Evolutionary conservation across 2,888 invertebrate species (phyloP).

Genomic region (Acronicta psi): DNA sequence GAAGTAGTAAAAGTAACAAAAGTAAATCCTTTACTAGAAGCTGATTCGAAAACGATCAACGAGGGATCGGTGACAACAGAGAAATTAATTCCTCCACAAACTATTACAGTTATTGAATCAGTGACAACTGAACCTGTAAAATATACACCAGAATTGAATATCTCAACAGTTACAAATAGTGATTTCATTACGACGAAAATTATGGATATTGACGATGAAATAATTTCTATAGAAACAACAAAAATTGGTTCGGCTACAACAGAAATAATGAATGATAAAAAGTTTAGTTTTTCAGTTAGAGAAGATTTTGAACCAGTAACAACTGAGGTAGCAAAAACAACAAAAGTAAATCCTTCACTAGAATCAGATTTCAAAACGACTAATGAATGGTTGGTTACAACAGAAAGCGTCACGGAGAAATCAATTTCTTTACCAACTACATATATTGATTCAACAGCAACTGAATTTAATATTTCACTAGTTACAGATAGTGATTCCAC

Average conservation of each 20-base stretch:
- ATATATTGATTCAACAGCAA: constrained; percentile 9
- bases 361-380: constrained; percentile 1
- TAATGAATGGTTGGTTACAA: neutral
- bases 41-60: neutral
- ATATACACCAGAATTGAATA: neutral
- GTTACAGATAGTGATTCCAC: neutral
- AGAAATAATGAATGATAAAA: constrained; percentile 3
- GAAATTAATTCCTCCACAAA: neutral
- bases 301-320: neutral
- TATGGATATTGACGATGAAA: neutral
- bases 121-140: constrained; percentile 12
- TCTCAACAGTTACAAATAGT: neutral
- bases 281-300: neutral
- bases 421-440: constrained; percentile 7
- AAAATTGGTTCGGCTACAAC: constrained; percentile 11
- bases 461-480: constrained; percentile 4
- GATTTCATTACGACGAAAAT: neutral
- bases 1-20: constrained; percentile 4
- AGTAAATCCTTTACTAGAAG: neutral
- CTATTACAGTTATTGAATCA: constrained; percentile 8
- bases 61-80: constrained; percentile 9
- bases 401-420: neutral
- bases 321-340: constrained; percentile 1
- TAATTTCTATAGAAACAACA: neutral
- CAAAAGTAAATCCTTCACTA: neutral